phyloP scores from a whole-genome alignment of 1,140 invertebrate genomes.

The Drosophila quadrilineata region DNA sequence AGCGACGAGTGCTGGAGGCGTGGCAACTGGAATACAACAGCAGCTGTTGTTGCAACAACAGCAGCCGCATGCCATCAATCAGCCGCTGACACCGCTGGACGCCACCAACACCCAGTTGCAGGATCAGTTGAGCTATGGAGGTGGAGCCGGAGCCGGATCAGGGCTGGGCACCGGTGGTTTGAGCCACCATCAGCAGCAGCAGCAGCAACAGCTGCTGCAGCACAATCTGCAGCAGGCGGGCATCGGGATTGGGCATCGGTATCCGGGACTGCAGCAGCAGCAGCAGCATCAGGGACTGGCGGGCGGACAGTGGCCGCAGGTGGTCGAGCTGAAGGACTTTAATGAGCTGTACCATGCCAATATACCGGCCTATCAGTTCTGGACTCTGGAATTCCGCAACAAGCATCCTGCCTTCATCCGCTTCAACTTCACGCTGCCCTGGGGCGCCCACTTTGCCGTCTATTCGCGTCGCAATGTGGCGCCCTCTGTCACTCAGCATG shows the following conservation, averaged over 20 bases:
- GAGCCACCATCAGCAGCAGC: background rate
- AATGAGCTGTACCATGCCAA: constrained; percentile 90
- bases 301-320: constrained; percentile 87
- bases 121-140: constrained; percentile 70
- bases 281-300: constrained; percentile 83
- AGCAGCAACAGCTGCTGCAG: constrained; percentile 54
- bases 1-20: constrained; percentile 7
- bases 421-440: constrained; percentile 94
- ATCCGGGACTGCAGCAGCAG: constrained; percentile 82
- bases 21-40: constrained; percentile 62
- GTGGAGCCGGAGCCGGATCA: constrained; percentile 10
- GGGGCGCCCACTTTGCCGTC: constrained; percentile 95
- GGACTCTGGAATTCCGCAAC: constrained; percentile 94
- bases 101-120: constrained; percentile 74
- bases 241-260: constrained; percentile 73
- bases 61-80: constrained; percentile 73
- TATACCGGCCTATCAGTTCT: constrained; percentile 94
- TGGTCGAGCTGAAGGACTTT: constrained; percentile 90
- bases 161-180: constrained; percentile 13
- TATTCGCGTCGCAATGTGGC: constrained; percentile 95
- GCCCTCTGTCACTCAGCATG: constrained; percentile 96
- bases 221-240: constrained; percentile 81
- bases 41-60: constrained; percentile 72
- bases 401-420: constrained; percentile 93
- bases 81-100: constrained; percentile 65